Evolutionary conservation across 2,888 invertebrate genomes (phyloP).

Genomic region (Nephrotoma guestfalica): DNA sequence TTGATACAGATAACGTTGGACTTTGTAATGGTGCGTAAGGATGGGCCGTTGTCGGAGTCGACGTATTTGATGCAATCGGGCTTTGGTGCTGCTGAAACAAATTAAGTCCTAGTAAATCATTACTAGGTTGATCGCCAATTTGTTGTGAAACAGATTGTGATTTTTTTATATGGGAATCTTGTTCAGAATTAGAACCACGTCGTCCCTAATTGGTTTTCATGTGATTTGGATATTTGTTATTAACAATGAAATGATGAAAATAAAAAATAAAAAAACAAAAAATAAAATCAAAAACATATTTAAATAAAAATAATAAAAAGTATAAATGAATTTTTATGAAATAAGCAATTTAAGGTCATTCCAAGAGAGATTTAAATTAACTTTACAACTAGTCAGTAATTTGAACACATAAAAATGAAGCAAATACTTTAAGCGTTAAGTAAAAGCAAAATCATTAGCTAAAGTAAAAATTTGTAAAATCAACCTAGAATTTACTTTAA

Average conservation of each 20-base stretch:
- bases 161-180: conserved; percentile 47
- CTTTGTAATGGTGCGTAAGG: conserved; percentile 73
- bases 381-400: too few relatives aligned
- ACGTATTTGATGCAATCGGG: conserved; percentile 61
- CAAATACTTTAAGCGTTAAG: too few relatives aligned
- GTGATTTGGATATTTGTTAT: background rate
- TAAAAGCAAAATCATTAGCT: too few relatives aligned
- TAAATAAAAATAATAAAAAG: background rate
- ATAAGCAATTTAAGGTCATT: too few relatives aligned
- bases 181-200: conserved; percentile 54
- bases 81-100: conserved; percentile 52
- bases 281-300: background rate
- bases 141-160: conserved; percentile 67
- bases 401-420: too few relatives aligned
- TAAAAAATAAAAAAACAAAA: background rate
- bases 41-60: conserved; percentile 43
- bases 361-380: too few relatives aligned
- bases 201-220: conserved; percentile 2
- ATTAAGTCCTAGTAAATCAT: conserved; percentile 64
- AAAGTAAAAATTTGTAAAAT: too few relatives aligned
- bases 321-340: background rate
- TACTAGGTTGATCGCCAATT: conserved; percentile 47
- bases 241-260: background rate
- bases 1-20: conserved; percentile 51
- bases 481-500: too few relatives aligned